Conservation (phyloP, 2,888 invertebrate genomes). For the Nemapogon koenigi region DNA sequence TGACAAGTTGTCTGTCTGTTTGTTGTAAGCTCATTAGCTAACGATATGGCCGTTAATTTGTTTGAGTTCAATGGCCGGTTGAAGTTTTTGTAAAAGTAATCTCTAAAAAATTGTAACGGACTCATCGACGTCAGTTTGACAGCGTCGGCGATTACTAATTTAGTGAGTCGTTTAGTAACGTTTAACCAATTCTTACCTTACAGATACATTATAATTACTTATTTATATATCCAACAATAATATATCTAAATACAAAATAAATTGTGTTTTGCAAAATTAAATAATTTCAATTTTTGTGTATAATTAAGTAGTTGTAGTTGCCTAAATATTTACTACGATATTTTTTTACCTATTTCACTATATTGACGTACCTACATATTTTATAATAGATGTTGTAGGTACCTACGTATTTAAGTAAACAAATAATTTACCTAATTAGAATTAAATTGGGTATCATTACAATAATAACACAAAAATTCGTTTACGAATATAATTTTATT, state of each 20-base stretch:
- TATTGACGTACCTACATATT: not conserved
- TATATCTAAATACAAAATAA: conserved; percentile 1
- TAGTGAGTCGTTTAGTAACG: conserved; percentile 6
- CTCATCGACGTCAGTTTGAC: conserved; percentile 22
- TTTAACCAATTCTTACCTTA: conserved; percentile 2
- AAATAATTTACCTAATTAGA: too few relatives aligned
- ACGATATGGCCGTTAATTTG: conserved; percentile 51
- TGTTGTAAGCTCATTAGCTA: conserved; percentile 43
- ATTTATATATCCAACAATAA: not conserved
- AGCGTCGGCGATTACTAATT: conserved; percentile 24
- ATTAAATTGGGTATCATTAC: too few relatives aligned
- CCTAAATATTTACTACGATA: too few relatives aligned
- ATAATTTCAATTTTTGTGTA: too few relatives aligned
- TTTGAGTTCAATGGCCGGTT: conserved; percentile 42
- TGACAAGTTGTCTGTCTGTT: conserved; percentile 20
- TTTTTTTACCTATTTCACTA: not conserved
- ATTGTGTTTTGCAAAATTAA: too few relatives aligned
- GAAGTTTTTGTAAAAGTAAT: conserved; percentile 29
- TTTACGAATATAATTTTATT: conserved; percentile 66
- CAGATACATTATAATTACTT: conserved; percentile 1
- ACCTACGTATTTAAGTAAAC: not conserved
- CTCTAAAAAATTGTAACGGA: conserved; percentile 17
- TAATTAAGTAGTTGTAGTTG: too few relatives aligned
- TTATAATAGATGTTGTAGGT: not conserved
- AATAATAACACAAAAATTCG: conserved; percentile 43